Conservation (phyloP, 2,113 vertebrate genomes). For the Procapra przewalskii region DNA sequence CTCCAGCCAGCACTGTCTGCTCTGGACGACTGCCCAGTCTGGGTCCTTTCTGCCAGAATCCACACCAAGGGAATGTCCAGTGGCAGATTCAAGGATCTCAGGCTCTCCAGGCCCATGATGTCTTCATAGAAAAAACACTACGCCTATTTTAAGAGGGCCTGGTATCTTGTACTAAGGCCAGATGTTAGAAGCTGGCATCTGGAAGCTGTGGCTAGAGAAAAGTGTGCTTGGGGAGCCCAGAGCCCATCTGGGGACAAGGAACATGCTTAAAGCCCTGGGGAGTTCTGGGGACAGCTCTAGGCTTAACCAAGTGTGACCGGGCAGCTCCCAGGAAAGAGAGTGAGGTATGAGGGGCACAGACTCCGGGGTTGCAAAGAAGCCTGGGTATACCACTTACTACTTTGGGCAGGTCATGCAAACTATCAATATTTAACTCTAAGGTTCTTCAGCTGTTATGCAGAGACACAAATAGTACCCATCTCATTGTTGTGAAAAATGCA, state of each 20-base stretch:
- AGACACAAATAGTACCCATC: background rate
- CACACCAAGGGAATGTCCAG: conserved; percentile 59
- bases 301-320: background rate
- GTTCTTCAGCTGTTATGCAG: background rate
- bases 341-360: background rate
- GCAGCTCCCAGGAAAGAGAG: background rate
- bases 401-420: background rate
- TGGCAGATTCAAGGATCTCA: conserved; percentile 44
- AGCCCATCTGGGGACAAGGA: background rate
- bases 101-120: background rate
- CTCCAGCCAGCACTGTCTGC: conserved; percentile 47
- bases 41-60: conserved; percentile 50
- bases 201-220: background rate
- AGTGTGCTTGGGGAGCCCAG: background rate
- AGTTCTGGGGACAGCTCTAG: background rate
- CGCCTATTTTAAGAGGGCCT: background rate
- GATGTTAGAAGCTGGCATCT: conserved; percentile 1
- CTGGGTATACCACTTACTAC: background rate
- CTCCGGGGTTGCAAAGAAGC: background rate
- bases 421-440: background rate
- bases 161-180: background rate
- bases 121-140: conserved; percentile 10
- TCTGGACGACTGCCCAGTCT: conserved; percentile 51
- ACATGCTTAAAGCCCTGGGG: background rate
- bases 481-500: background rate